phyloP scores from a whole-genome alignment of 2,113 vertebrate genomes.

The Sus scrofa region T2T-Sscrofa CM000822.6:20924501-20925000 shows the following conservation, averaged over 20 bases:
- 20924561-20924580: background rate
- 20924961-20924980: background rate
- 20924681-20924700: background rate
- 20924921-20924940: background rate
- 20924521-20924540: background rate
- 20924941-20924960: background rate
- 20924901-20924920: accelerated
- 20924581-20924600: background rate
- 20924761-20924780: background rate
- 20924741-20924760: background rate
- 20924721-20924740: background rate
- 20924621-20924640: background rate
- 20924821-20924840: background rate
- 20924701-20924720: background rate
- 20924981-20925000: background rate
- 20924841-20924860: background rate
- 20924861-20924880: background rate
- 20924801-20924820: background rate
- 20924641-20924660: background rate
- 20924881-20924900: background rate
- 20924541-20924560: background rate
- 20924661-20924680: background rate
- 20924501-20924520: background rate
- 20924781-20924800: background rate
- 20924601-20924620: background rate